Conservation (phyloP, 2,797 vertebrate species). For the Picus viridis region DNA sequence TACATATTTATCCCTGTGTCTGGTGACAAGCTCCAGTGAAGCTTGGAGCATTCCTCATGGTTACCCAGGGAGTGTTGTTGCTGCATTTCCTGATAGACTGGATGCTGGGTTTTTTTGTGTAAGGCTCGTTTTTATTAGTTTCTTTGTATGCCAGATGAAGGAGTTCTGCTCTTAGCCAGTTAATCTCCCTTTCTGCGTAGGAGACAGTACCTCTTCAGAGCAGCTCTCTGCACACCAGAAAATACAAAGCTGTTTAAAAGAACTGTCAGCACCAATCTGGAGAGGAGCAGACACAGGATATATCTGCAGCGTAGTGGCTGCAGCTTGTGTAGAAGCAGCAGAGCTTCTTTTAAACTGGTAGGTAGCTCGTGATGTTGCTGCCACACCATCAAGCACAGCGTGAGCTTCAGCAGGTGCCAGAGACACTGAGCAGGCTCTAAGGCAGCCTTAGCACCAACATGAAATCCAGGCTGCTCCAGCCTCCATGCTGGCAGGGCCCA, state of each 20-base stretch:
- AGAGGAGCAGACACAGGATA: not conserved
- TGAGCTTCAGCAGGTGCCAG: not conserved
- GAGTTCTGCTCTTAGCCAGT: not conserved
- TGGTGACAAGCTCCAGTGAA: constrained; percentile 7
- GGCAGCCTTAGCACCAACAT: rapidly evolving
- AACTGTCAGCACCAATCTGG: not conserved
- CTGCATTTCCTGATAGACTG: not conserved
- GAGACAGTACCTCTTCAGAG: not conserved
- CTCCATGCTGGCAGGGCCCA: not conserved
- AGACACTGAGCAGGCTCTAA: not conserved
- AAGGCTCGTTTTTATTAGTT: not conserved
- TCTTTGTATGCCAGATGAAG: not conserved
- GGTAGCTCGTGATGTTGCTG: not conserved
- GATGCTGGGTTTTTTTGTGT: not conserved
- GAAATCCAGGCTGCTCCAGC: not conserved
- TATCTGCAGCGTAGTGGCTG: not conserved
- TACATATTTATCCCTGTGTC: constrained; percentile 25
- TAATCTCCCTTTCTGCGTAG: not conserved
- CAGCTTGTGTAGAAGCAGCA: not conserved
- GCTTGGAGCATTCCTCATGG: not conserved
- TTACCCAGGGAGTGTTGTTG: not conserved
- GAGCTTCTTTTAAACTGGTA: not conserved
- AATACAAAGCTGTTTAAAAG: not conserved
- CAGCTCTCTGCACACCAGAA: not conserved
- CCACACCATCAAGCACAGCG: not conserved